Percentiles rank a stretch among this genome's conserved stretches.
These are phyloP conservation scores for Drosophila funebris DNA, from an alignment of 1,140 invertebrate species.

Conservation along the genomic window DNA sequence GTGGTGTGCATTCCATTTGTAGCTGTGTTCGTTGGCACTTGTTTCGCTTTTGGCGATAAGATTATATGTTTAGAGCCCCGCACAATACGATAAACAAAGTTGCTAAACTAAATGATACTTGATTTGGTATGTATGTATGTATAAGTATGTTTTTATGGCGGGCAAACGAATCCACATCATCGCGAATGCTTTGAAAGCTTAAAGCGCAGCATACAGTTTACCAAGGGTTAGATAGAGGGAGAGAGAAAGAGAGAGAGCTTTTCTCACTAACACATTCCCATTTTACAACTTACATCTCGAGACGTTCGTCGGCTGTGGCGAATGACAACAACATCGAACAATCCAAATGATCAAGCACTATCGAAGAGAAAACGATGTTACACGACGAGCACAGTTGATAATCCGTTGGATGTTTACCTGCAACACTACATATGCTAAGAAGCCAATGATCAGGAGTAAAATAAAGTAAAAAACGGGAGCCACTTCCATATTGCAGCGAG, in stretches of 20 bases:
- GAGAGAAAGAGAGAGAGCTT: neutral
- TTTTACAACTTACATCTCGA: constrained; percentile 4
- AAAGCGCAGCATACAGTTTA: neutral
- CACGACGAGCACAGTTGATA: neutral
- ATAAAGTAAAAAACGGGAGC: constrained; percentile 40
- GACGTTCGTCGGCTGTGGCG: neutral
- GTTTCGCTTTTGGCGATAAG: constrained; percentile 29
- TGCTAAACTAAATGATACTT: constrained; percentile 23
- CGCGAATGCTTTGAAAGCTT: neutral
- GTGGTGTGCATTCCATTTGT: neutral
- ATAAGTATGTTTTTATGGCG: neutral
- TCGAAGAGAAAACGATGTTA: neutral
- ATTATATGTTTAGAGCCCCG: constrained; percentile 35
- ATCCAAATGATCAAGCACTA: constrained; percentile 62
- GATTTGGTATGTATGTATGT: neutral
- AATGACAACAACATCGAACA: constrained; percentile 37
- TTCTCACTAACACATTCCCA: neutral
- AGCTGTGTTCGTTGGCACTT: constrained; percentile 2
- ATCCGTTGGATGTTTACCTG: constrained; percentile 47
- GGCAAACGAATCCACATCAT: too few relatives aligned
- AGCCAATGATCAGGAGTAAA: constrained; percentile 45
- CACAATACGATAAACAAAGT: constrained; percentile 39
- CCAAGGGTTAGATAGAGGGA: neutral
- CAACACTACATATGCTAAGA: constrained; percentile 43
- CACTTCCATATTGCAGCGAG: constrained; percentile 53